Base-by-base conservation (phyloP, 2,888 invertebrate genomes). In the Mythimna lalbum region DNA sequence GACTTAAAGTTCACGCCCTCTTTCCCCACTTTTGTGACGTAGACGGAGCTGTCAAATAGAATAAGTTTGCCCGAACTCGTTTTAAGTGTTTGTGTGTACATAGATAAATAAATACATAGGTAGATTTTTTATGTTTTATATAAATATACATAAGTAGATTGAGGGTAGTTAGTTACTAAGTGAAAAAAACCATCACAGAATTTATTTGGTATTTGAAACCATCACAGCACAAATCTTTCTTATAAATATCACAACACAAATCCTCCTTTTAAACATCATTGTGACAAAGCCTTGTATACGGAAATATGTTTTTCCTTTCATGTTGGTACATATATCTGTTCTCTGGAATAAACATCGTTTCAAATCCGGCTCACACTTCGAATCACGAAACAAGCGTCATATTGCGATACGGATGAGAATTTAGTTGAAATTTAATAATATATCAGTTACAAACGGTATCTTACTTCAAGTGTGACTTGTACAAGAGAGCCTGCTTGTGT, bases 351-450 rank as follows among this genome's bases (percentile, higher is more conserved):
- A 60, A 55, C 33, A 21, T 31, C 14, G 39, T 74, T 69, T 70
- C 47, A 69, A 89, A 81, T 87, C 62, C 86, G 79, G 68, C 85
- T 84, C 78, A 50, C 56, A 53, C 43, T 27, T 73, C 53, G 65
- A 73, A 82, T 84, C 75, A 86, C 87, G 86, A 89, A 87, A 83
- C 82, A 83, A 80, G 86, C 86, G 78, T 86, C 84, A 87, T 89
- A 89, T 89, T 88, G 88, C 87, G 73, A 84, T 82, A 80, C 83
- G 75, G 83, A 81, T 83, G 84, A 86, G 74, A 81, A 74, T 82
- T 82, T 73, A 78, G 61, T 72, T 79, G 83, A 80, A 85, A 86
- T 85, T 82, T 86, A 86, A 86, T 86, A 84, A 82, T 72, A 73
- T 78, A 86, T 87, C 82, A 77, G 81, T 83, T 80, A 82, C 87